Evolutionary conservation across 2,888 invertebrate species (phyloP), one percentile per base, ranked within the genome.

Genomic region (Epirrhoe tristata): DNA sequence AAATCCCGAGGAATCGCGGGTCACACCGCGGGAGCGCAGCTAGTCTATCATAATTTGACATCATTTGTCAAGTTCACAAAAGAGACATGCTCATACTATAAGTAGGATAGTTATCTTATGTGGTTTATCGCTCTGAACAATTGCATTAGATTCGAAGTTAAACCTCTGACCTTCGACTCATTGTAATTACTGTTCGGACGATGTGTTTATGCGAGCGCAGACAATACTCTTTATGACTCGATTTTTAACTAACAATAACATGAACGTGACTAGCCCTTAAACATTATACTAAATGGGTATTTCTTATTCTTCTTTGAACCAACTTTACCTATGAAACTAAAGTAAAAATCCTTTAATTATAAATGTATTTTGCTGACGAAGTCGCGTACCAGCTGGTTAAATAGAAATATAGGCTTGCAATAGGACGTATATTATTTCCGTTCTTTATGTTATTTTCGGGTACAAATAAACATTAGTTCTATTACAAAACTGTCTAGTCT

Each of bases 131-230:
- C 59, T 50, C 54, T 51, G 54, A 69, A 66, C 59, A 63, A 66
- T 62, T 52, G 43, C 52, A 46, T 48, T 63, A 60, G 63, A 63
- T 66, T 34, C 36, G 31, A 51, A 54, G 63, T 60, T 65, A 57
- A 51, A 55, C 51, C 24, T 16, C 10, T 39, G 66, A 63, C 67
- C 70, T 70, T 70, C 60, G 60, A 46, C 46, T 46, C 17, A 34
- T 58, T 65, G 52, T 56, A 64, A 70, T 64, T 57, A 67, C 50
- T 56, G 36, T 8, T 50, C 36, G 50, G 57, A 52, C 52, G 67
- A 68, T 58, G 51, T 48, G 52, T 56, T 56, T 58, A 69, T 62
- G 64, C 69, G 63, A 61, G 60, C 54, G 46, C 24, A 56, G 46
- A 6, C 43, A 56, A 32, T 8, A 24, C 24, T 24, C 1, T 24